A percentile compares a stretch with the other conserved stretches of the same genome.
Evolutionary conservation across 1,140 invertebrate species (phyloP).

Genomic region (Pectinophora gossypiella): DNA sequence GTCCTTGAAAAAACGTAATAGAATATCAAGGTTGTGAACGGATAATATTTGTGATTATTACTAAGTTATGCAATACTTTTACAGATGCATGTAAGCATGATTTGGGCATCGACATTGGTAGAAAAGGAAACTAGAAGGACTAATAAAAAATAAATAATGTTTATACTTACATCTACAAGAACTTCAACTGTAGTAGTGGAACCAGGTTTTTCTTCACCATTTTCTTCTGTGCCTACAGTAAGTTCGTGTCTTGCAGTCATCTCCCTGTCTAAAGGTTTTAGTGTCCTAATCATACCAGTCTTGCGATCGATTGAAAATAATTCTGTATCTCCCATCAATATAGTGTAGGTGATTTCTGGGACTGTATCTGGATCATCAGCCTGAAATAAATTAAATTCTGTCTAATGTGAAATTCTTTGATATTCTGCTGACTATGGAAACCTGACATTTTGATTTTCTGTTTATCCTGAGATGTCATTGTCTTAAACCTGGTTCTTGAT

Average conservation of each 20-base stretch:
- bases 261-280: constrained; percentile 87
- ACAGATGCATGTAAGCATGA: too few species aligned
- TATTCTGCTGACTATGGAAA: too few species aligned
- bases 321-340: constrained; percentile 86
- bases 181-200: constrained; percentile 86
- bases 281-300: constrained; percentile 85
- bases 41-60: too few species aligned
- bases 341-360: constrained; percentile 89
- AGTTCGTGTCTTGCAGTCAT: constrained; percentile 83
- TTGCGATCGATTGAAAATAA: constrained; percentile 89
- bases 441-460: too few species aligned
- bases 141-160: background rate
- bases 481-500: too few species aligned
- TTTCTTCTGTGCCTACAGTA: constrained; percentile 88
- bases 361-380: constrained; percentile 85
- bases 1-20: constrained; percentile 74
- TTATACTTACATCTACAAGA: constrained; percentile 83
- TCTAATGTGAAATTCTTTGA: too few species aligned
- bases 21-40: too few species aligned
- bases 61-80: too few species aligned
- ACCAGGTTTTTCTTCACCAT: constrained; percentile 80
- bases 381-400: too few species aligned
- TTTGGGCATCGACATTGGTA: too few species aligned
- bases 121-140: too few species aligned
- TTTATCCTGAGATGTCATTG: too few species aligned